A percentile compares a stretch with the other conserved stretches of the same genome.
phyloP scores from a whole-genome alignment of 1,140 invertebrate genomes.

The Venturia canescens region DNA sequence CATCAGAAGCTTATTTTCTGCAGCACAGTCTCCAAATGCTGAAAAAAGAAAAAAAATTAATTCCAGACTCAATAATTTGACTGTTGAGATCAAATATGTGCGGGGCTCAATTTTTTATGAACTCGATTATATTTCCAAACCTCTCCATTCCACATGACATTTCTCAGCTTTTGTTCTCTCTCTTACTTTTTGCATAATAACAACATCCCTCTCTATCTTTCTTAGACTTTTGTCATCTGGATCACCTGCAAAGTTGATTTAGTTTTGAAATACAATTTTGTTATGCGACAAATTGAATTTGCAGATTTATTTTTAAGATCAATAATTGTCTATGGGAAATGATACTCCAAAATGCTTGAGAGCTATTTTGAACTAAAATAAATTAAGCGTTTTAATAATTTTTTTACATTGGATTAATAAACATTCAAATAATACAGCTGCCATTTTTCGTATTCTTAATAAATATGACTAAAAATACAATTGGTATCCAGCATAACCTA shows the following conservation, averaged over 20 bases:
- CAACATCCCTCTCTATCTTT: slow-evolving; percentile 89
- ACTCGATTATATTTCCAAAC: slow-evolving; percentile 61
- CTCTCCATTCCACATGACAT: slow-evolving; percentile 84
- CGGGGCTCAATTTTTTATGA: too few species aligned
- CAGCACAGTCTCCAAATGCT: slow-evolving; percentile 88
- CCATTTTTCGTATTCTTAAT: background rate
- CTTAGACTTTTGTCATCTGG: slow-evolving; percentile 88
- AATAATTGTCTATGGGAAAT: too few species aligned
- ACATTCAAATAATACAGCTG: too few species aligned
- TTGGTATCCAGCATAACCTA: background rate
- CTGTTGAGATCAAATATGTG: background rate
- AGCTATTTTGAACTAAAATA: background rate
- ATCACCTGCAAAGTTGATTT: slow-evolving; percentile 83
- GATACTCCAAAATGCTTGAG: background rate
- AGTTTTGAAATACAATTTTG: background rate
- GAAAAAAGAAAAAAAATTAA: slow-evolving; percentile 58
- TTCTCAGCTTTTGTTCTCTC: slow-evolving; percentile 87
- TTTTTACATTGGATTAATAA: too few species aligned
- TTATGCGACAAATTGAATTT: too few species aligned
- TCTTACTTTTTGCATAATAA: slow-evolving; percentile 91
- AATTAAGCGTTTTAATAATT: background rate
- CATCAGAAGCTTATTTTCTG: slow-evolving; percentile 82
- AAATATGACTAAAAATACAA: background rate
- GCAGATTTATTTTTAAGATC: too few species aligned
- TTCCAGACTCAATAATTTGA: too few species aligned